Conservation (phyloP, 1,140 invertebrate genomes). For the Cyclargus thomasi region DNA sequence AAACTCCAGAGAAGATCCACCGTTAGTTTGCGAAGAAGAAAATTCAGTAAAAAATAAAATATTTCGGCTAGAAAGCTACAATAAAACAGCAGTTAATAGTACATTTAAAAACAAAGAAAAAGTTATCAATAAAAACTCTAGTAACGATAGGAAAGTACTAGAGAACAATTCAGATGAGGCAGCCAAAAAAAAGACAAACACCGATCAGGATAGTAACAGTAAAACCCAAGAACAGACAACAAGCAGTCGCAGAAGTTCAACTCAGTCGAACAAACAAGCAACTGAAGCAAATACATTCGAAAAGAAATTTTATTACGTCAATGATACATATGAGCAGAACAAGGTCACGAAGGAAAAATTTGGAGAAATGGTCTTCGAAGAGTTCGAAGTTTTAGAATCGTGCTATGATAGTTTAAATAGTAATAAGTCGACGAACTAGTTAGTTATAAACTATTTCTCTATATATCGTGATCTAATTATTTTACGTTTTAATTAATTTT, state of each 20-base stretch:
- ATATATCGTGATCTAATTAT: slow-evolving; percentile 61
- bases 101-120: slow-evolving; percentile 57
- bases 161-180: neutral
- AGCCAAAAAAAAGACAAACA: slow-evolving; percentile 25
- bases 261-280: slow-evolving; percentile 41
- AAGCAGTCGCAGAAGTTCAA: slow-evolving; percentile 28
- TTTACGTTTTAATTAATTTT: neutral
- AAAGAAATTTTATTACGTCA: slow-evolving; percentile 72
- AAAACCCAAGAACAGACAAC: slow-evolving; percentile 29
- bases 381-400: slow-evolving; percentile 82
- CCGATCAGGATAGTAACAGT: slow-evolving; percentile 28
- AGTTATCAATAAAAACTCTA: slow-evolving; percentile 11
- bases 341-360: slow-evolving; percentile 77
- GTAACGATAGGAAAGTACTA: slow-evolving; percentile 39
- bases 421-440: slow-evolving; percentile 65
- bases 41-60: slow-evolving; percentile 74
- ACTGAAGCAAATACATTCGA: slow-evolving; percentile 55
- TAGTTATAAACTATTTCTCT: slow-evolving; percentile 50
- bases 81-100: slow-evolving; percentile 62
- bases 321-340: slow-evolving; percentile 67
- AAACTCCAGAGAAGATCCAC: slow-evolving; percentile 59
- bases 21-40: slow-evolving; percentile 60
- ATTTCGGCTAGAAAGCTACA: slow-evolving; percentile 70
- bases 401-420: slow-evolving; percentile 77
- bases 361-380: slow-evolving; percentile 88